Conservation (phyloP, 2,797 vertebrate species). For the Phrynocephalus vlangalii region DNA sequence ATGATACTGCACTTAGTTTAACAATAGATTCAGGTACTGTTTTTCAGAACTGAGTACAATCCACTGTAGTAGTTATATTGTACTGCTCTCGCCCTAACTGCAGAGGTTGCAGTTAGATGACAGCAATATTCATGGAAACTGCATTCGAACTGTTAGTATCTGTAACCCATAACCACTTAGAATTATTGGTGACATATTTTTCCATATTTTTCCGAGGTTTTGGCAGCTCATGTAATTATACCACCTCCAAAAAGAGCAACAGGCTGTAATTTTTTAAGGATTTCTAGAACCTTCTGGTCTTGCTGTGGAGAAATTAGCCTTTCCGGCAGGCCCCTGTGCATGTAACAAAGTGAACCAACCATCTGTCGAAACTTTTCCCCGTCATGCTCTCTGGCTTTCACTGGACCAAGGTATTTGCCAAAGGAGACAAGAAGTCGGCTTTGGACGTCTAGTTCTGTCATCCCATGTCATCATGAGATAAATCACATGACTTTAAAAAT, state of each 20-base stretch:
- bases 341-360: neutral
- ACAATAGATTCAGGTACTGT: too few relatives aligned
- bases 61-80: too few relatives aligned
- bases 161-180: neutral
- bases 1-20: too few relatives aligned
- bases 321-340: neutral
- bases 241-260: too few relatives aligned
- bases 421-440: neutral
- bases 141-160: neutral
- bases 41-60: neutral
- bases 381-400: neutral
- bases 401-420: neutral
- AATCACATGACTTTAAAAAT: conserved; percentile 46
- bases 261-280: too few relatives aligned
- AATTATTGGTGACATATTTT: neutral
- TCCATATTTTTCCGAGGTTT: too few relatives aligned
- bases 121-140: neutral
- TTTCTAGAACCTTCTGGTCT: neutral
- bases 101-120: too few relatives aligned
- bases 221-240: neutral
- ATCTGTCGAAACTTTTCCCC: neutral
- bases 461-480: neutral
- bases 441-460: neutral
- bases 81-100: neutral
- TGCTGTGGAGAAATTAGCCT: too few relatives aligned